These are phyloP conservation scores for Procambarus virginalis DNA, from an alignment of 1,140 invertebrate genomes.

Conservation along the genomic window DNA sequence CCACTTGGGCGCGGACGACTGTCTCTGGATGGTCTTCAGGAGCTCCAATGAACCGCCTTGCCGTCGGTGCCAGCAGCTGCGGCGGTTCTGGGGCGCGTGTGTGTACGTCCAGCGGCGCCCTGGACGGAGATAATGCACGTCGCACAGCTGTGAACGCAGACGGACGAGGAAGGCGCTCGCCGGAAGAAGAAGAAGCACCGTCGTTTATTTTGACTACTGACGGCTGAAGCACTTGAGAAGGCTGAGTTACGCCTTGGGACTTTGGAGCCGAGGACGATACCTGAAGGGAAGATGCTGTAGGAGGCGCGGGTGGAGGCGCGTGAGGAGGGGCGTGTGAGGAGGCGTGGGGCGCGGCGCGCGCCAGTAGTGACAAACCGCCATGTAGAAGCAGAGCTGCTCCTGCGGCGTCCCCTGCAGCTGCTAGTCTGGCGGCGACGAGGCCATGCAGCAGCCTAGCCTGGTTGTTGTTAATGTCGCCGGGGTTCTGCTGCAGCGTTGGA, in stretches of 20 bases:
- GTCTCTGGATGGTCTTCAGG: constrained; percentile 46
- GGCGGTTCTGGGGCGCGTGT: constrained; percentile 22
- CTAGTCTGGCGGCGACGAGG: constrained; percentile 72
- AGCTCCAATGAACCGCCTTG: constrained; percentile 6
- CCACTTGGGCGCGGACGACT: constrained; percentile 56
- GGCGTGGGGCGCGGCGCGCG: neutral
- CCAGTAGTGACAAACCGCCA: constrained; percentile 61
- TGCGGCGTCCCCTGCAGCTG: constrained; percentile 61
- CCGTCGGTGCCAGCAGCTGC: constrained; percentile 43
- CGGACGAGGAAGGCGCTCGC: constrained; percentile 17
- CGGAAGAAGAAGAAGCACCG: constrained; percentile 61
- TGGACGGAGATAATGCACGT: constrained; percentile 21
- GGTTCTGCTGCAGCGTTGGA: constrained; percentile 63
- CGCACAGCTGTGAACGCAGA: constrained; percentile 59
- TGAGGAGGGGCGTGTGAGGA: neutral
- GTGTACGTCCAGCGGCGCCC: constrained; percentile 20
- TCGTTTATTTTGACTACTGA: constrained; percentile 49
- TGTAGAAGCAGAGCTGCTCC: constrained; percentile 58
- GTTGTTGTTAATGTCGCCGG: constrained; percentile 74
- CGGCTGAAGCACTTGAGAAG: constrained; percentile 22
- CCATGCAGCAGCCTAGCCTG: constrained; percentile 72
- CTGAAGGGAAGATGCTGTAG: constrained; percentile 34
- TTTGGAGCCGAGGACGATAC: neutral
- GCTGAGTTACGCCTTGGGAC: constrained; percentile 3
- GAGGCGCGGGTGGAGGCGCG: constrained; percentile 36